phyloP scores from a whole-genome alignment of 2,797 vertebrate species.

The Anolis apletophallus region DNA sequence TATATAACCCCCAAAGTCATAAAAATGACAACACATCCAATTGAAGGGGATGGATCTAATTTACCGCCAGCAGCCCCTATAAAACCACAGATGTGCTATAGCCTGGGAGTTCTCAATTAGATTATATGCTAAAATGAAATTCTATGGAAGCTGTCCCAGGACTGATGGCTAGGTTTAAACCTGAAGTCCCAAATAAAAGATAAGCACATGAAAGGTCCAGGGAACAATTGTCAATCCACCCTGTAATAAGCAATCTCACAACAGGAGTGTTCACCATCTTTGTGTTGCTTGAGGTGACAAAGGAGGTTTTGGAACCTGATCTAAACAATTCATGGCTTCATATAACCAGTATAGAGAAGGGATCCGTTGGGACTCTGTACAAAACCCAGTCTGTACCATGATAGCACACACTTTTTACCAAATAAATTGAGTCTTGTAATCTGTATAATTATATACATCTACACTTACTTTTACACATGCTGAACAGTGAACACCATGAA shows the following conservation, averaged over 20 bases:
- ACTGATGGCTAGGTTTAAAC: conserved; percentile 20
- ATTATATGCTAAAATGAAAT: conserved; percentile 19
- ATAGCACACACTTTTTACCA: neutral
- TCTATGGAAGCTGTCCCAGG: neutral
- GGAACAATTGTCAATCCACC: neutral
- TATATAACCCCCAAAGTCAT: conserved; percentile 43
- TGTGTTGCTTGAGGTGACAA: neutral
- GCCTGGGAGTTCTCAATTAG: conserved; percentile 26
- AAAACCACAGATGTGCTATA: conserved; percentile 44
- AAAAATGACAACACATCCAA: conserved; percentile 51
- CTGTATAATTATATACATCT: neutral
- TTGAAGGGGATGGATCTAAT: conserved; percentile 40
- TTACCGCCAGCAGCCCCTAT: conserved; percentile 43
- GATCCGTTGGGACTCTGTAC: neutral
- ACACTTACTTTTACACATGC: neutral
- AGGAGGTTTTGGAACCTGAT: neutral
- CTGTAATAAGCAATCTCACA: neutral
- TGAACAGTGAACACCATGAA: no score
- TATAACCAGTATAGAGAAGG: neutral
- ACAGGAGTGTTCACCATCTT: neutral
- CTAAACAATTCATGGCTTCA: neutral
- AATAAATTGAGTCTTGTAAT: neutral
- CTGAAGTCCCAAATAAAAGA: conserved; percentile 7
- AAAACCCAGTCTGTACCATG: neutral
- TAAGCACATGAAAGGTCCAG: neutral